Evolutionary conservation across 2,797 vertebrate species (phyloP), one percentile per base, ranked within the genome.

Genomic region (Diglossa cyanea): DNA sequence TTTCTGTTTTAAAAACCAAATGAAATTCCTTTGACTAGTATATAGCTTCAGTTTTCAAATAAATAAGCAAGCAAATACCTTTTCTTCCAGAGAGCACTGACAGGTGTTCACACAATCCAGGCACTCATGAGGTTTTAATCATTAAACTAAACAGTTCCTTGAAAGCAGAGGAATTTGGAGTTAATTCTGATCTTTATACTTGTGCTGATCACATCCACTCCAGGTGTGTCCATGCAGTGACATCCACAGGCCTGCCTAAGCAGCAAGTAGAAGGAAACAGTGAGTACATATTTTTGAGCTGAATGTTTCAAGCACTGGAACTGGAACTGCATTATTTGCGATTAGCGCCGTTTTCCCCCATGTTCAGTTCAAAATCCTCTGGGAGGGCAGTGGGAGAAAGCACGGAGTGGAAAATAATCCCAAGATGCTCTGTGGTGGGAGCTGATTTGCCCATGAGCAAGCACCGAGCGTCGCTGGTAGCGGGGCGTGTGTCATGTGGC

Each of bases 61-160:
- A 92, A 95, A 92, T 66, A 88, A 95, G 44, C 39, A 77, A 91
- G 47, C 77, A 63, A 93, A 85, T 73, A 82, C 37, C 21, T 90
- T 86, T 91, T 83, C 55, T 92, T 86, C 23, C 55, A 61, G 70
- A 86, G 68, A 45, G n/a, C 44, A 10, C 73, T 66, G 66, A 91
- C 87, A 95, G 91, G 89, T 96, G 93, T 90, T 96, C 91, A 90
- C 73, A 93, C 88, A 91, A 50, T 54, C 86, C 55, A 63, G 77
- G 62, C 70, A 30, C 85, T 95, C 50, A 24, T 20, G 79, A 72
- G 62, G 67, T 87, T 96, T 94, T 95, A 96, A 94, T 95, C 68
- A 94, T 95, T 94, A 94, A 96, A 84, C 92, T 81, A 81, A 95
- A 75, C n/a, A 81, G 79, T 93, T 96, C 82, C 87, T 94, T 95